Evolutionary conservation across 1,140 invertebrate genomes (phyloP), one percentile per base, ranked within the genome.

Genomic region (Calliopsis andreniformis): DNA sequence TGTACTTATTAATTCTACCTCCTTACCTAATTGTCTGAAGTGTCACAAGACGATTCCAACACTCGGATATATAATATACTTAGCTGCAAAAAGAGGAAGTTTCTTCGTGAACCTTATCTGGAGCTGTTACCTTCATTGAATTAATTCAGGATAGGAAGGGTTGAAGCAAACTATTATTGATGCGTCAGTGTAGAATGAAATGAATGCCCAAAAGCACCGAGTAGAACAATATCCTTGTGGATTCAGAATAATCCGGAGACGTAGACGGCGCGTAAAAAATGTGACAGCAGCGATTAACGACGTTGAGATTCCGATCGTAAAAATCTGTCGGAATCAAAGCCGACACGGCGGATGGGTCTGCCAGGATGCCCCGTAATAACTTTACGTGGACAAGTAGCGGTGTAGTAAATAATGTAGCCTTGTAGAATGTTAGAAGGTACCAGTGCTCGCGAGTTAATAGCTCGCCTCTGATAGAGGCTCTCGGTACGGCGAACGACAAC

Each of bases 401-500:
- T 87, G 80, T 84, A 81, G 86, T 87, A 82, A 84, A 89, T 88
- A 89, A 89, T 83, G 85, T 85, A 89, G 85, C 68, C 85, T 87
- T 89, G 85, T 85, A 84, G 80, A 87, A 87, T 72, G 64, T 25
- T 71, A 32, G 61, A 73, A 76, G 67, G 77, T 79, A 84, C 30
- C 71, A 72, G 43, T 69, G 68, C 76, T 72, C 53, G 85, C 61
- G 76, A 89, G 83, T 89, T 88, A 89, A 89, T 88, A 88, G 88
- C 80, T 80, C 73, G 86, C 69, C 70, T 86, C 82, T 77, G 79
- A 78, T 47, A 81, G 82, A 64, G 80, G 42, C 72, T 71, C 70
- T 76, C 28, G 45, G 61, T 69, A 76, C 63, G 70, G 58, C 63
- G 51, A 72, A 70, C 62, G 61, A 75, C 70, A 43, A 79, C 61